A percentile compares a stretch with the other conserved stretches of the same genome.
Conservation (phyloP, 1,140 invertebrate genomes). For the Nephotettix cincticeps region DNA sequence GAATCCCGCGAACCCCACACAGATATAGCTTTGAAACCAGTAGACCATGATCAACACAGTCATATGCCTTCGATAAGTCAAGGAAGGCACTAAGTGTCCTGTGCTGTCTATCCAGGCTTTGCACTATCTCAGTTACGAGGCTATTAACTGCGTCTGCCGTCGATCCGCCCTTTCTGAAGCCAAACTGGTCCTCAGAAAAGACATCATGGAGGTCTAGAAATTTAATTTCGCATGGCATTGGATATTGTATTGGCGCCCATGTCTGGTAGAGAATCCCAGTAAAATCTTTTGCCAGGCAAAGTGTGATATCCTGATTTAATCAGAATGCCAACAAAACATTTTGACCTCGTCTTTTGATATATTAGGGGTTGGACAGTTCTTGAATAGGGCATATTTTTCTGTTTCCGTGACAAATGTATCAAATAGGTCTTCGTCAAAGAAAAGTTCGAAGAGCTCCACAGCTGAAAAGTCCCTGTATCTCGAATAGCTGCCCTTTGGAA, state of each 20-base stretch:
- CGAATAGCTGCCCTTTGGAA: slow-evolving; percentile 27
- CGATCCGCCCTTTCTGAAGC: slow-evolving; percentile 29
- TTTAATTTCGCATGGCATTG: too few relatives aligned
- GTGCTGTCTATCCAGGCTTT: too few relatives aligned
- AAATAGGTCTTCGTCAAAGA: slow-evolving; percentile 36
- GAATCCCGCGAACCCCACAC: too few relatives aligned
- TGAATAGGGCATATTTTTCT: slow-evolving; percentile 29
- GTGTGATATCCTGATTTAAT: slow-evolving; percentile 36
- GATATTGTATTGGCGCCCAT: too few relatives aligned
- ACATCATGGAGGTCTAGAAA: too few relatives aligned
- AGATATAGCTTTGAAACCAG: too few relatives aligned
- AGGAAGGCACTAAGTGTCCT: too few relatives aligned
- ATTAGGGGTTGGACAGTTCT: slow-evolving; percentile 26
- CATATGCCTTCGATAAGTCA: too few relatives aligned
- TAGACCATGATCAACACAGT: too few relatives aligned
- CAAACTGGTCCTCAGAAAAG: slow-evolving; percentile 25
- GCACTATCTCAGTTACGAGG: too few relatives aligned
- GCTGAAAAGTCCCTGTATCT: slow-evolving; percentile 29
- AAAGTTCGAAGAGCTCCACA: slow-evolving; percentile 31
- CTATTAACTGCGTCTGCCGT: too few relatives aligned
- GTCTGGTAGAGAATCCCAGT: slow-evolving; percentile 33
- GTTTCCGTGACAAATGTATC: slow-evolving; percentile 29
- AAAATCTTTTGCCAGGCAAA: slow-evolving; percentile 30
- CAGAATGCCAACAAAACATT: slow-evolving; percentile 35
- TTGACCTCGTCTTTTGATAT: slow-evolving; percentile 35